These are phyloP conservation scores for Halocynthia aurantium DNA, from an alignment of 23 tunicate genomes.

Conservation along the genomic window DNA sequence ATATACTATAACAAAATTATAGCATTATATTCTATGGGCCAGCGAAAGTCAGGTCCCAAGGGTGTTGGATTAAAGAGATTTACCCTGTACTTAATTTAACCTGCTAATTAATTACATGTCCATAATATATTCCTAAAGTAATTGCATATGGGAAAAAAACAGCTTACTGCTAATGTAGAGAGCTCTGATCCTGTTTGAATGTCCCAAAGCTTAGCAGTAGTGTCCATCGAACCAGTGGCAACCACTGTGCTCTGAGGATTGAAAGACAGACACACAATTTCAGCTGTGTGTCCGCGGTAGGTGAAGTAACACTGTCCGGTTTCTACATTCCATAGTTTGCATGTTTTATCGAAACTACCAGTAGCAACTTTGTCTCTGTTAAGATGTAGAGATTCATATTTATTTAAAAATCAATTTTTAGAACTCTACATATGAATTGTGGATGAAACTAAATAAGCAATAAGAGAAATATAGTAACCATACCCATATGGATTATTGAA, in stretches of 20 bases:
- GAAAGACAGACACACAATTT: constrained; percentile 94
- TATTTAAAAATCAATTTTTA: not conserved
- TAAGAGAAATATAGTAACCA: not conserved
- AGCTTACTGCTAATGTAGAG: constrained; percentile 68
- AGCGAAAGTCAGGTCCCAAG: not conserved
- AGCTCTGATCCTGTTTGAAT: constrained; percentile 83
- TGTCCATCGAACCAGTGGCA: constrained; percentile 98
- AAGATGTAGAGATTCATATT: not conserved
- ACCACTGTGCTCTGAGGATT: constrained; percentile 90
- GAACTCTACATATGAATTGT: not conserved
- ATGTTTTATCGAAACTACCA: constrained; percentile 98
- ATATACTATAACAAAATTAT: not conserved
- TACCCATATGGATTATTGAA: constrained; percentile 98
- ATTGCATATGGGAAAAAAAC: not conserved
- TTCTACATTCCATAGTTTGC: constrained; percentile 92
- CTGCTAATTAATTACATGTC: too few relatives aligned
- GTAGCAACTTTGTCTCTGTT: constrained; percentile 83
- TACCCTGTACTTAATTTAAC: too few relatives aligned
- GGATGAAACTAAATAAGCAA: not conserved
- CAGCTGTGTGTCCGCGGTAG: constrained; percentile 88
- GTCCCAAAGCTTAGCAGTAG: constrained; percentile 98
- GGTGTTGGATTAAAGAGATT: too few relatives aligned
- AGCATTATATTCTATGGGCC: not conserved
- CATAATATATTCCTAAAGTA: too few relatives aligned
- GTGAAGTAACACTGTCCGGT: constrained; percentile 91